Conservation (phyloP, 2,888 invertebrate genomes). For the Gari tellinella region DNA sequence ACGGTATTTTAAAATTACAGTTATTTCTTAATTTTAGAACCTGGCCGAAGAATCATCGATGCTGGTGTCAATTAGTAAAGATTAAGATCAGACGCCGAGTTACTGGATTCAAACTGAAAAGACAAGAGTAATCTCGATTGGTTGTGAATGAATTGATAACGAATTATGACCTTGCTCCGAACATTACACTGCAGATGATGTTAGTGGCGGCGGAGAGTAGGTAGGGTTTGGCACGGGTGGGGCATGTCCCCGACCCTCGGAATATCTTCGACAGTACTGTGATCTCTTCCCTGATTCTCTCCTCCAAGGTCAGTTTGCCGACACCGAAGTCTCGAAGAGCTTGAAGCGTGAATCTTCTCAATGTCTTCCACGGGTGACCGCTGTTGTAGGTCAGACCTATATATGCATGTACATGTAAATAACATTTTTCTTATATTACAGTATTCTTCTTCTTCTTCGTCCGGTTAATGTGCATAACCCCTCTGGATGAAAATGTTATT, state of each 20-base stretch:
- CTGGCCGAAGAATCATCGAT: no score
- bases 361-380: slow-evolving; percentile 68
- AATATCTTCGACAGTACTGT: slow-evolving; percentile 56
- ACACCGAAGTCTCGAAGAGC: slow-evolving; percentile 74
- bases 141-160: background rate
- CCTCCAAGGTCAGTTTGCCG: slow-evolving; percentile 70
- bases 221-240: slow-evolving; percentile 59
- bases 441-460: no score
- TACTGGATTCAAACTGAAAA: background rate
- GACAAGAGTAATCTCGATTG: no score
- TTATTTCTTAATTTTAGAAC: no score
- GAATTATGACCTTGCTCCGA: slow-evolving; percentile 67
- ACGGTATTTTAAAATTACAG: no score
- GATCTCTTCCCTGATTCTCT: slow-evolving; percentile 67
- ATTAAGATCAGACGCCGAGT: no score
- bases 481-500: no score
- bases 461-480: no score
- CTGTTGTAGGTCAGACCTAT: slow-evolving; percentile 70
- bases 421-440: no score
- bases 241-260: slow-evolving; percentile 37
- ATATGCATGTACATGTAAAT: no score
- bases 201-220: slow-evolving; percentile 70
- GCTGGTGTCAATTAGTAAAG: no score
- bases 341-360: slow-evolving; percentile 66
- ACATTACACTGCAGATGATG: slow-evolving; percentile 75